phyloP scores from a whole-genome alignment of 2,113 vertebrate species.

The Axis porcinus region DNA sequence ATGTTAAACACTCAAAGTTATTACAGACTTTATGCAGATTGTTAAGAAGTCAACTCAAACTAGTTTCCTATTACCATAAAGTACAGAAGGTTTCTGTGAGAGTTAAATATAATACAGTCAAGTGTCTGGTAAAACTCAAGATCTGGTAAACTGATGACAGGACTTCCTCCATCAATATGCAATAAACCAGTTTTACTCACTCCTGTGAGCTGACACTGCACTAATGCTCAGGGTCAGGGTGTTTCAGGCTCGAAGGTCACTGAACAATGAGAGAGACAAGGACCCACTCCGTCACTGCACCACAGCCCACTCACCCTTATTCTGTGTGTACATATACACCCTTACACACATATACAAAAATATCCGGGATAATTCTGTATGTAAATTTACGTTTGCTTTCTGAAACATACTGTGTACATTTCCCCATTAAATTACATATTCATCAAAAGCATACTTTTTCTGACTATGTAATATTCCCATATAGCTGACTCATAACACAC shows the following conservation, averaged over 20 bases:
- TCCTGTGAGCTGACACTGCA: not conserved
- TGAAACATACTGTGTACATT: not conserved
- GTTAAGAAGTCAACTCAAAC: not conserved
- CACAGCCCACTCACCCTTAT: not conserved
- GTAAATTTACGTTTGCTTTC: not conserved
- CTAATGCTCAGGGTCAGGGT: not conserved
- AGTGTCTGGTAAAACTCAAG: not conserved
- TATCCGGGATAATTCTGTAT: not conserved
- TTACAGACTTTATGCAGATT: not conserved
- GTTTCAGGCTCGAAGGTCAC: not conserved
- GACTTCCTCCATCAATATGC: not conserved
- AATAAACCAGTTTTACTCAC: fast-evolving
- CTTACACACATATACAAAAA: not conserved
- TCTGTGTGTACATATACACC: not conserved
- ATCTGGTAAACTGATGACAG: not conserved
- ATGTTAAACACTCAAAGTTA: not conserved
- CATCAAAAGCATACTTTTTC: not conserved
- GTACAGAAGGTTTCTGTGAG: not conserved
- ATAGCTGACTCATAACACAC: not conserved
- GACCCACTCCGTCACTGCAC: not conserved
- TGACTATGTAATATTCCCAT: not conserved
- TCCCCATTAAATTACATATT: not conserved
- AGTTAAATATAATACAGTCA: not conserved
- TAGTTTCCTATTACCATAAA: not conserved
- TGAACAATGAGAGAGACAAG: not conserved